Evolutionary conservation across 2,113 vertebrate species (phyloP).

Genomic region (Ageneiosus marmoratus): DNA sequence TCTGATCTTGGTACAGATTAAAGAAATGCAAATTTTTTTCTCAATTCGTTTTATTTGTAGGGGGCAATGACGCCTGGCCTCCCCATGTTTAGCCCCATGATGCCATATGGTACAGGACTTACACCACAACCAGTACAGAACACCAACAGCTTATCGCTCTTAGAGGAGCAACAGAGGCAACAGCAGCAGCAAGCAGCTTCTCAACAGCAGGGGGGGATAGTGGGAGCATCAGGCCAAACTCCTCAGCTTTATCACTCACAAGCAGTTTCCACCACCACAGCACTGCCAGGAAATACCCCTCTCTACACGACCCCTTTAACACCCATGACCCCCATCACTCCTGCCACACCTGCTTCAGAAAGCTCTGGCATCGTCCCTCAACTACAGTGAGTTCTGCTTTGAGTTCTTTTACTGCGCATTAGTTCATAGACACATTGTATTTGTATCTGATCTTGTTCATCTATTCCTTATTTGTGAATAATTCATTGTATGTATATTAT

Average conservation of each 20-base stretch:
- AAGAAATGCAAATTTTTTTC: not conserved
- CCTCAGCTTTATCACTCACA: slow-evolving; percentile 96
- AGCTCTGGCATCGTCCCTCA: slow-evolving; percentile 98
- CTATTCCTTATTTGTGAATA: not conserved
- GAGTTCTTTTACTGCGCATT: not conserved
- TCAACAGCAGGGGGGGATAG: slow-evolving; percentile 79
- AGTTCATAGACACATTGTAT: not conserved
- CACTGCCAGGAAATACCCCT: slow-evolving; percentile 89
- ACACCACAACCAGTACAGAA: slow-evolving; percentile 94
- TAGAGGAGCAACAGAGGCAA: slow-evolving; percentile 92
- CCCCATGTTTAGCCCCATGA: slow-evolving; percentile 95
- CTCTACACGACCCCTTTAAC: slow-evolving; percentile 90
- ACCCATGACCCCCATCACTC: slow-evolving; percentile 96
- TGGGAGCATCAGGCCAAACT: slow-evolving; percentile 85
- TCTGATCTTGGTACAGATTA: not conserved
- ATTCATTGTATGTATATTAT: not conserved
- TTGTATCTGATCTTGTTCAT: not conserved
- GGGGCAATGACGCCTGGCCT: slow-evolving; percentile 92
- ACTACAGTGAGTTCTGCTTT: slow-evolving; percentile 83
- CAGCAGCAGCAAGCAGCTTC: slow-evolving; percentile 75
- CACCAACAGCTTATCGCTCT: slow-evolving; percentile 87
- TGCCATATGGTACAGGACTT: slow-evolving; percentile 94
- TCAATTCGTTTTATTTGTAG: slow-evolving; percentile 61
- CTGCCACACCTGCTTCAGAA: slow-evolving; percentile 91
- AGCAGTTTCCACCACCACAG: slow-evolving; percentile 86